Conservation (phyloP, 1,140 invertebrate genomes). For the Pseudomyrmex dendroicus region DNA sequence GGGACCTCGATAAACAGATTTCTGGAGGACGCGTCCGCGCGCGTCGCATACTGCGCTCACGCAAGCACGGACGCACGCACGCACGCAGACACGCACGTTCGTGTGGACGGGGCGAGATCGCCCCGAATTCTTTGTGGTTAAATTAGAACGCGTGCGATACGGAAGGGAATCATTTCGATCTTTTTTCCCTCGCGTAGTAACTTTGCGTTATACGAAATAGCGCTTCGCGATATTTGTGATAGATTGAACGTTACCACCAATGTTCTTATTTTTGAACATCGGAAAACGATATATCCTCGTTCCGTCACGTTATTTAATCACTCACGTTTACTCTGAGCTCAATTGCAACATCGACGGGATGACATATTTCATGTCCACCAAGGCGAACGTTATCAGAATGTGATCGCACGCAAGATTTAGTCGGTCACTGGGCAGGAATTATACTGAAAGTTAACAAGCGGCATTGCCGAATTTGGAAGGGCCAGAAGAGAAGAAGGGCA, state of each 20-base stretch:
- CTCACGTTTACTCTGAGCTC: too few species aligned
- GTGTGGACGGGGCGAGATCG: not conserved
- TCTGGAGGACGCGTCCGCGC: conserved; percentile 12
- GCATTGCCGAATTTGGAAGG: not conserved
- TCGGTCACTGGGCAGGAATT: conserved; percentile 3
- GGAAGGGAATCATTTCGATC: not conserved
- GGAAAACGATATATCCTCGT: too few species aligned
- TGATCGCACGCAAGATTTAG: conserved; percentile 11
- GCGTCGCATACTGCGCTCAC: conserved; percentile 17
- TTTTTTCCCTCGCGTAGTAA: not conserved
- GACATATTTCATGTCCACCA: not conserved
- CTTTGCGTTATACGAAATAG: not conserved
- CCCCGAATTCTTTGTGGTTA: conserved; percentile 8
- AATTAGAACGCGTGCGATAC: conserved; percentile 1
- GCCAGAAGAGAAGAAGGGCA: not conserved
- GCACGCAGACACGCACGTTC: conserved; percentile 23
- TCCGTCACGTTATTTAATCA: too few species aligned
- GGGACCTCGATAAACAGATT: conserved; percentile 59
- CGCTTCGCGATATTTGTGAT: not conserved
- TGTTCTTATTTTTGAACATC: too few species aligned
- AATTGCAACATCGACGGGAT: not conserved
- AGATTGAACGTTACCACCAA: not conserved
- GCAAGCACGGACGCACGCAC: conserved; percentile 31
- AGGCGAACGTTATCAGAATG: not conserved
- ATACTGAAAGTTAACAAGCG: not conserved